A percentile compares a stretch with the other conserved stretches of the same genome.
These are phyloP conservation scores for Antheraea yamamai DNA, from an alignment of 2,888 invertebrate species.

Conservation along the genomic window DNA sequence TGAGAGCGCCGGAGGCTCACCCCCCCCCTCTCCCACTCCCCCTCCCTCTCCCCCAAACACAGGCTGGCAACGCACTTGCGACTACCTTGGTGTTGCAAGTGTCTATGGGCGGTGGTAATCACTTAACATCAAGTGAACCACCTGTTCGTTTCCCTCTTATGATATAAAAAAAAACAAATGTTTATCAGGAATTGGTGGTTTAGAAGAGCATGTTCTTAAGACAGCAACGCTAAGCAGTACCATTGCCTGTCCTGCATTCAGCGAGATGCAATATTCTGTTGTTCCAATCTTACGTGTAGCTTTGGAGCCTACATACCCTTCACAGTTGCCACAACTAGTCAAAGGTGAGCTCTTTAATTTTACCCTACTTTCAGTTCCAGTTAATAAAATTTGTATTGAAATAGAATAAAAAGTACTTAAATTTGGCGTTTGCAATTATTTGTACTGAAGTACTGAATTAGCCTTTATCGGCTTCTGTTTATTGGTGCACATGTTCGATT, in stretches of 20 bases:
- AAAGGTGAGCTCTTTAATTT: conserved; percentile 66
- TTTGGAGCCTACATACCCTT: conserved; percentile 91
- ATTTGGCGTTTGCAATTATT: neutral
- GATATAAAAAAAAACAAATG: neutral
- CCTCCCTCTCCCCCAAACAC: too few relatives aligned
- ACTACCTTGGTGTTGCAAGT: too few relatives aligned
- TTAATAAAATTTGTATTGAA: neutral
- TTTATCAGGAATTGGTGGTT: conserved; percentile 88
- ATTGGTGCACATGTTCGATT: neutral
- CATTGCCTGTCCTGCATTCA: conserved; percentile 92
- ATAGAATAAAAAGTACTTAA: neutral
- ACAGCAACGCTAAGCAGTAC: conserved; percentile 94
- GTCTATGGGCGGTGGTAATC: too few relatives aligned
- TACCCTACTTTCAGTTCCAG: neutral
- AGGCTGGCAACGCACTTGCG: too few relatives aligned
- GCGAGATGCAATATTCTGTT: conserved; percentile 88
- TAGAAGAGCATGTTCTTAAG: conserved; percentile 92
- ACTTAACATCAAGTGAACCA: neutral
- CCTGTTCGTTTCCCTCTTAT: neutral
- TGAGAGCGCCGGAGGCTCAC: too few relatives aligned
- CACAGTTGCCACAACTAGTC: conserved; percentile 88
- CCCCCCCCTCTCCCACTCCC: too few relatives aligned
- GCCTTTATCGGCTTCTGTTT: neutral
- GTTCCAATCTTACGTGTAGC: conserved; percentile 97
- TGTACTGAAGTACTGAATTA: too few relatives aligned